These are phyloP conservation scores for Malurus leucopterus DNA, from an alignment of 2,797 vertebrate species.

Conservation along the genomic window DNA sequence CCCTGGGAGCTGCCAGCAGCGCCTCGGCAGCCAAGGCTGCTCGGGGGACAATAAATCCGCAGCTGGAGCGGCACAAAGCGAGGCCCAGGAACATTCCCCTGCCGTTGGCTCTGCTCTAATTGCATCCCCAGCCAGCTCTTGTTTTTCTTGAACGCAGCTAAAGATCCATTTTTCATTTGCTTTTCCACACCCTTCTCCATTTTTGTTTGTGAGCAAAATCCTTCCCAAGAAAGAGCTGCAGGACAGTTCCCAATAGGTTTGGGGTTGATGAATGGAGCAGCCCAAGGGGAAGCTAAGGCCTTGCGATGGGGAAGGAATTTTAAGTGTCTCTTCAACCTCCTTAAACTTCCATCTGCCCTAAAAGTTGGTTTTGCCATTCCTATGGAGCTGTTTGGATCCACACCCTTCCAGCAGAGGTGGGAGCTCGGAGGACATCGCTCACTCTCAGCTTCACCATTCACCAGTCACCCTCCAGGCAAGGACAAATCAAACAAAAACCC, in stretches of 20 bases:
- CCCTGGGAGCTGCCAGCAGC: neutral
- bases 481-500: neutral
- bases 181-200: neutral
- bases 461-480: neutral
- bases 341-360: neutral
- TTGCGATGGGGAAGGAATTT: neutral
- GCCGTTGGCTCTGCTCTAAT: neutral
- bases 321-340: neutral
- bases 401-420: neutral
- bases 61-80: neutral
- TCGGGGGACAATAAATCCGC: neutral
- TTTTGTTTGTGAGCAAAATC: neutral
- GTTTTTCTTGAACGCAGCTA: neutral
- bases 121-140: neutral
- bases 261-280: neutral
- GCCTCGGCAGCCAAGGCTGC: neutral
- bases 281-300: rapidly evolving
- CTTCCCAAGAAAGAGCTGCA: neutral
- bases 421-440: rapidly evolving
- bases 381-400: neutral
- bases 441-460: neutral
- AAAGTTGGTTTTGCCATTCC: neutral
- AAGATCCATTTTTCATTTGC: neutral
- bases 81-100: neutral
- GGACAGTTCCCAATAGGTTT: neutral